These are phyloP conservation scores for Pseudomyrmex gracilis DNA, from an alignment of 1,140 invertebrate species.

Conservation along the genomic window DNA sequence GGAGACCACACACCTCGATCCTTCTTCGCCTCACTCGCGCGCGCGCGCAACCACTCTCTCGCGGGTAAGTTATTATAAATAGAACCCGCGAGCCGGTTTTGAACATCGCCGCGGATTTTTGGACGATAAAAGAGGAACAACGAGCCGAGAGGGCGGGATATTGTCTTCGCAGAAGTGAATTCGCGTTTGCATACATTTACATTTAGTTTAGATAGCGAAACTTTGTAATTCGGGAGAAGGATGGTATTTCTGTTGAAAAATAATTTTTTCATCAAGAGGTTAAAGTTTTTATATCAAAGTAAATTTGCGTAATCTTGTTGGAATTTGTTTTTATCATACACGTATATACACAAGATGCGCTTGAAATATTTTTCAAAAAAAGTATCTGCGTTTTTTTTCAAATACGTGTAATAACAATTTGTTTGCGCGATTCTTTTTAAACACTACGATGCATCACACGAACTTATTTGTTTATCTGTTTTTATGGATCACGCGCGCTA, in stretches of 20 bases:
- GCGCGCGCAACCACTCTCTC: constrained; percentile 14
- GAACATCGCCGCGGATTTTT: constrained; percentile 31
- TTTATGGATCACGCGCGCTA: background rate
- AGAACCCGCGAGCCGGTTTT: constrained; percentile 42
- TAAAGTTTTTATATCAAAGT: constrained; percentile 10
- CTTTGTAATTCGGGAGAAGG: constrained; percentile 17
- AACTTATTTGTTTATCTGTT: background rate
- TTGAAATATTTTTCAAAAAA: background rate
- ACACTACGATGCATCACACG: background rate
- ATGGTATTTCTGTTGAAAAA: constrained; percentile 28
- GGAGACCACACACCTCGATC: constrained; percentile 62
- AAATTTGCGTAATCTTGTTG: constrained; percentile 4
- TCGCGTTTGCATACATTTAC: constrained; percentile 48
- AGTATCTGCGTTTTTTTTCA: background rate
- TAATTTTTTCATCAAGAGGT: background rate
- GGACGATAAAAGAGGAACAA: constrained; percentile 2
- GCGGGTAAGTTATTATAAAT: constrained; percentile 56
- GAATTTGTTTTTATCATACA: background rate
- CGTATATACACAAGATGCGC: background rate
- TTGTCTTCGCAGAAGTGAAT: constrained; percentile 25
- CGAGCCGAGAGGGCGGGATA: background rate
- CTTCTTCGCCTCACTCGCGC: background rate
- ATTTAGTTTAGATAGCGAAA: constrained; percentile 35
- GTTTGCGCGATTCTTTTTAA: background rate
- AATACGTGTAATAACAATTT: background rate